Percentiles rank a stretch among this genome's conserved stretches.
Evolutionary conservation across 2,113 vertebrate species (phyloP).

Genomic region (Salvelinus alpinus): DNA sequence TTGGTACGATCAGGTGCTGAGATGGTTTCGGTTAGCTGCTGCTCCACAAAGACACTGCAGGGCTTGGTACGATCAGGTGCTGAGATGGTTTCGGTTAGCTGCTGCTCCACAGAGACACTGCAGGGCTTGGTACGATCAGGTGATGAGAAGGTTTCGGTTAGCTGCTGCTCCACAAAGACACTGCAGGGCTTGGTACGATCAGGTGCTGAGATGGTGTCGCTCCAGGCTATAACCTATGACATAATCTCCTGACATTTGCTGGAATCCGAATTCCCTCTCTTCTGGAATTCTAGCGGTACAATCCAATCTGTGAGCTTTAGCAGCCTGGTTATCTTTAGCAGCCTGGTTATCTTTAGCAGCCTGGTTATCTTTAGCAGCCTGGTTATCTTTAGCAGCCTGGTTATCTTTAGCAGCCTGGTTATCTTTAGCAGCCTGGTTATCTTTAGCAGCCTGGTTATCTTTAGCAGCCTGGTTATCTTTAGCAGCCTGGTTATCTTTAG

Average conservation of each 20-base stretch:
- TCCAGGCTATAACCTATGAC: slow-evolving; percentile 41
- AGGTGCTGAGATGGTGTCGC: slow-evolving; percentile 18
- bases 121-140: too few relatives aligned
- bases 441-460: too few relatives aligned
- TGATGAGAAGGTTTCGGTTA: too few relatives aligned
- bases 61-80: too few relatives aligned
- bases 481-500: too few relatives aligned
- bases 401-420: too few relatives aligned
- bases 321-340: neutral
- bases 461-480: too few relatives aligned
- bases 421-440: too few relatives aligned
- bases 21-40: too few relatives aligned
- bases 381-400: neutral
- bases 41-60: too few relatives aligned
- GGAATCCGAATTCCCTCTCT: slow-evolving; percentile 24
- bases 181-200: slow-evolving; percentile 28
- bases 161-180: neutral
- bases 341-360: neutral
- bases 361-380: neutral
- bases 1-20: slow-evolving; percentile 28
- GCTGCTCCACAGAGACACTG: too few relatives aligned
- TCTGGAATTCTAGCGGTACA: slow-evolving; percentile 37
- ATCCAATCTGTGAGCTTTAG: slow-evolving; percentile 33
- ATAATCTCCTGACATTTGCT: slow-evolving; percentile 40
- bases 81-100: too few relatives aligned